These are phyloP conservation scores for Hetaerina americana DNA, from an alignment of 1,140 invertebrate species.

Conservation along the genomic window DNA sequence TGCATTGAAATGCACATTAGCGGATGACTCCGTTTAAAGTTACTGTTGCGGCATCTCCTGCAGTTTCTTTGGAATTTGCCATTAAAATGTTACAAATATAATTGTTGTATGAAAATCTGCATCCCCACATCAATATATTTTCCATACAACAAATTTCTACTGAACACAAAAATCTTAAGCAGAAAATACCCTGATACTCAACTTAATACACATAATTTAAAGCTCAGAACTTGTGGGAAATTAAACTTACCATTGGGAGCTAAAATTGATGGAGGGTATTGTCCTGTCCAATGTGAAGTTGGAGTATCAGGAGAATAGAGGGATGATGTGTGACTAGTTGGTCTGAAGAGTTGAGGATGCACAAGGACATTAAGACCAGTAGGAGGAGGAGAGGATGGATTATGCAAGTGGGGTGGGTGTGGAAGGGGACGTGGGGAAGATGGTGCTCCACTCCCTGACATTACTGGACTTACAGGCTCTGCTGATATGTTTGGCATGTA, in stretches of 20 bases:
- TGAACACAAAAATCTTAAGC: too few relatives aligned
- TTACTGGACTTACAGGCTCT: slow-evolving; percentile 8
- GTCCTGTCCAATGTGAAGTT: neutral
- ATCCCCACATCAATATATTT: too few relatives aligned
- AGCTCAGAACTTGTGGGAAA: too few relatives aligned
- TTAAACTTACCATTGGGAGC: neutral
- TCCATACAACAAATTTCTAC: too few relatives aligned
- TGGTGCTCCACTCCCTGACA: neutral
- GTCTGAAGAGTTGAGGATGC: neutral
- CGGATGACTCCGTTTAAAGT: too few relatives aligned
- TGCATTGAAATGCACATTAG: too few relatives aligned
- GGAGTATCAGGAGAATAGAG: neutral
- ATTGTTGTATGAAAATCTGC: too few relatives aligned
- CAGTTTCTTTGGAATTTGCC: too few relatives aligned
- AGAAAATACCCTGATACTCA: too few relatives aligned
- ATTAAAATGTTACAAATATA: too few relatives aligned
- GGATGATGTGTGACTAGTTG: neutral
- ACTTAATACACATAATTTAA: too few relatives aligned
- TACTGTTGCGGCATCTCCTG: too few relatives aligned
- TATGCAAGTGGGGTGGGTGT: slow-evolving; percentile 38
- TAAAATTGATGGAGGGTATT: neutral
- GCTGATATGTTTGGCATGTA: slow-evolving; percentile 22
- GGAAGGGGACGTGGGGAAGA: neutral
- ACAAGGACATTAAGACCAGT: neutral
- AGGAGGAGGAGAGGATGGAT: neutral